A percentile compares a stretch with the other conserved stretches of the same genome.
phyloP scores from a whole-genome alignment of 1,140 invertebrate genomes.

The Camponotus pennsylvanicus region DNA sequence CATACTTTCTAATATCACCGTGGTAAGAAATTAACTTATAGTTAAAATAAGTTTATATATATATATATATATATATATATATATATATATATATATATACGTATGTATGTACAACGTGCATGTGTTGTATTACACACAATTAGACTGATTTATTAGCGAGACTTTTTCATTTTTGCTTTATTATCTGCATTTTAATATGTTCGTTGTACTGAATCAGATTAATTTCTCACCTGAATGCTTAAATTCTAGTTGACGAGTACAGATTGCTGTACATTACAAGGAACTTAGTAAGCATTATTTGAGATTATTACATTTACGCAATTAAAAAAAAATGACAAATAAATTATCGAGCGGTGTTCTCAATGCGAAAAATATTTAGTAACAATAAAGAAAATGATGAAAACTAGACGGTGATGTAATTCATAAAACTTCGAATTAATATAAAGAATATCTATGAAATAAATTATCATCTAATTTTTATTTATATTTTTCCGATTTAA shows the following conservation, averaged over 20 bases:
- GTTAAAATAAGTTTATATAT: conserved; percentile 71
- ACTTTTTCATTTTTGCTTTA: conserved; percentile 48
- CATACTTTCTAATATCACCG: conserved; percentile 77
- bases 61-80: background rate
- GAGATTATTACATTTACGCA: conserved; percentile 49
- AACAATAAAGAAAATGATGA: conserved; percentile 27
- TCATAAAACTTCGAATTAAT: background rate
- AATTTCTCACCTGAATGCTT: conserved; percentile 75
- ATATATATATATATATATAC: background rate
- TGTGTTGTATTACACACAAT: conserved; percentile 39
- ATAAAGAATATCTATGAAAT: background rate
- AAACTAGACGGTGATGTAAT: background rate
- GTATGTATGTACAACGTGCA: conserved; percentile 68
- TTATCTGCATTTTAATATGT: conserved; percentile 61
- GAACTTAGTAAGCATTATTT: conserved; percentile 23
- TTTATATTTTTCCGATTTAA: background rate
- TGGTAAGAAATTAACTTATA: conserved; percentile 74
- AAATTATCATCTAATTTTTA: conserved; percentile 7
- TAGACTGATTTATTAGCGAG: conserved; percentile 33
- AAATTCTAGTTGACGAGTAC: conserved; percentile 62
- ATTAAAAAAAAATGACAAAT: conserved; percentile 55
- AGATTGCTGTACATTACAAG: conserved; percentile 45
- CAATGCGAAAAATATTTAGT: conserved; percentile 2
- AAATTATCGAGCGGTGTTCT: conserved; percentile 38
- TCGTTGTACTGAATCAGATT: conserved; percentile 76